A percentile compares a stretch with the other conserved stretches of the same genome.
Evolutionary conservation across 35 echinoderm and acorn worm genomes (phyloP).

Genomic region (Anneissia japonica): DNA sequence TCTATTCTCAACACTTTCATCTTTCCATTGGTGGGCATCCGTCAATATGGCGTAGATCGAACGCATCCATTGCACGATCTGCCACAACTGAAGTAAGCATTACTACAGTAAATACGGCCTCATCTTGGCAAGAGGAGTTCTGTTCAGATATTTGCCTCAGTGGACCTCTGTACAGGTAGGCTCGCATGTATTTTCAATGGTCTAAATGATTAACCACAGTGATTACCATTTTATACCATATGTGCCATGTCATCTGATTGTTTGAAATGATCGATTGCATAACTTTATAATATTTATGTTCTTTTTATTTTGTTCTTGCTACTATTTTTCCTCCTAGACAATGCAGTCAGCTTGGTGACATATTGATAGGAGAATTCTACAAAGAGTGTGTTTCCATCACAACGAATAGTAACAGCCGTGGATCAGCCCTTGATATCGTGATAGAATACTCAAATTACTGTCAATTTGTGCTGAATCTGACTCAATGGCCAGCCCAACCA

Average conservation of each 20-base stretch:
- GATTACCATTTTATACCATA: neutral
- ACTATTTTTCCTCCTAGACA: constrained; percentile 41
- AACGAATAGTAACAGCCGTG: constrained; percentile 31
- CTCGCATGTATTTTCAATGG: too few species aligned
- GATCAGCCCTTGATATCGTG: constrained; percentile 42
- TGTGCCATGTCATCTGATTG: constrained; percentile 19
- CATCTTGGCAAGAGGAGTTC: neutral
- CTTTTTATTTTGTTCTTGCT: too few species aligned
- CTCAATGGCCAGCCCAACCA: constrained; percentile 62
- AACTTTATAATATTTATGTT: too few species aligned
- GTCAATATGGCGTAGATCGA: neutral
- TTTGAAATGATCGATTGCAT: constrained; percentile 1
- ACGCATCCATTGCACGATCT: neutral
- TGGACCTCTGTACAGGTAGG: neutral
- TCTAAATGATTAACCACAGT: too few species aligned
- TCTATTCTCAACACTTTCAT: neutral
- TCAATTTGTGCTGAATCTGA: constrained; percentile 32
- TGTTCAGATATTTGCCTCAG: neutral
- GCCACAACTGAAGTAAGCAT: neutral
- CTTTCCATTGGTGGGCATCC: neutral
- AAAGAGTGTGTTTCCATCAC: constrained; percentile 41
- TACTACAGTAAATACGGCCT: neutral
- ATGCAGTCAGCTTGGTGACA: constrained; percentile 43
- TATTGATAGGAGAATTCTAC: constrained; percentile 34
- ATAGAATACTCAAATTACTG: constrained; percentile 64